phyloP scores from a whole-genome alignment of 2,113 vertebrate genomes.

The Sardina pilchardus region DNA sequence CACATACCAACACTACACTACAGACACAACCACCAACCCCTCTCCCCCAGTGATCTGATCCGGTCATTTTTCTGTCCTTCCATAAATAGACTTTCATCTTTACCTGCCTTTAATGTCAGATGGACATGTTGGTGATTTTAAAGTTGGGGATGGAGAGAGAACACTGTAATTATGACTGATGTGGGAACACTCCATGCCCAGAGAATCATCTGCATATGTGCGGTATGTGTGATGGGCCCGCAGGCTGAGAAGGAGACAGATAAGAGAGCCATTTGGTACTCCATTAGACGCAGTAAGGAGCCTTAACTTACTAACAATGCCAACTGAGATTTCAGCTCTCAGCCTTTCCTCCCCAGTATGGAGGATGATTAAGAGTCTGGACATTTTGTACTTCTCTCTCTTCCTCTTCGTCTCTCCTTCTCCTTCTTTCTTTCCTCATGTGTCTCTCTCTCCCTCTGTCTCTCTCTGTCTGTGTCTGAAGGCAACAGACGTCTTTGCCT shows the following conservation, averaged over 20 bases:
- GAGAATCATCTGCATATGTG: neutral
- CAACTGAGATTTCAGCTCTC: slow-evolving; percentile 1
- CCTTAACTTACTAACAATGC: slow-evolving; percentile 5
- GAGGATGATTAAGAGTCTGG: neutral
- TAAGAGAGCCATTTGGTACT: neutral
- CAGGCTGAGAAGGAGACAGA: slow-evolving; percentile 14
- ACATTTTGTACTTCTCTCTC: slow-evolving; percentile 20
- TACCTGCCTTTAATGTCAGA: neutral
- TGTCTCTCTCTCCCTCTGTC: neutral
- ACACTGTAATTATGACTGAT: neutral
- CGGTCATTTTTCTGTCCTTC: neutral
- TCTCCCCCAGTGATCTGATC: no score
- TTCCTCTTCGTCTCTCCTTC: slow-evolving; percentile 3
- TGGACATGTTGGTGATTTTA: neutral
- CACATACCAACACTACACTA: no score
- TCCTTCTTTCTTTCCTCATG: neutral
- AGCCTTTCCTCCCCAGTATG: neutral
- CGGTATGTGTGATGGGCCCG: neutral
- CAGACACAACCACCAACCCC: no score
- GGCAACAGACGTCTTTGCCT: neutral
- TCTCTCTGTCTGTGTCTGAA: neutral
- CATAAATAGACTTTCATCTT: neutral
- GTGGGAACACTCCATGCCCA: neutral
- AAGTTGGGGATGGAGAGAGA: neutral
- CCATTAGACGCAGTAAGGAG: slow-evolving; percentile 2